Conservation (phyloP, 2,113 vertebrate genomes). For the Scophthalmus maximus region DNA sequence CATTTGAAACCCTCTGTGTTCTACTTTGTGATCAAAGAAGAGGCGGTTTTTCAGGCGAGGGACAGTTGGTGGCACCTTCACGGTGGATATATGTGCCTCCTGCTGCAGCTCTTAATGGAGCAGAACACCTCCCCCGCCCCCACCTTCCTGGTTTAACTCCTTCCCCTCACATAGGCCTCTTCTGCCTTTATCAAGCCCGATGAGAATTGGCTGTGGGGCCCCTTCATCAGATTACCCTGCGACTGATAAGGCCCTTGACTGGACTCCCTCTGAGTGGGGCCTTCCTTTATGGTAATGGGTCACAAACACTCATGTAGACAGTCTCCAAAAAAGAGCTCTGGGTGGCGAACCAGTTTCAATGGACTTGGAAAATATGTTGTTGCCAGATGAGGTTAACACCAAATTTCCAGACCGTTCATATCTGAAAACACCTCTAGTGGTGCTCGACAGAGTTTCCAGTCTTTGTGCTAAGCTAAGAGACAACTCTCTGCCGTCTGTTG, state of each 20-base stretch:
- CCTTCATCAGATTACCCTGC: constrained; percentile 66
- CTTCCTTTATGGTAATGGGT: constrained; percentile 1
- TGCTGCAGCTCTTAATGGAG: constrained; percentile 60
- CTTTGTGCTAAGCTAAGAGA: not conserved
- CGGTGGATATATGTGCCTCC: constrained; percentile 32
- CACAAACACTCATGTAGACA: constrained; percentile 5
- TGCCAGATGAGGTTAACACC: too few species aligned
- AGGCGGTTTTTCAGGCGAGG: constrained; percentile 26
- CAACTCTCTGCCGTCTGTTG: not conserved
- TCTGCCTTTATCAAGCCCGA: not conserved
- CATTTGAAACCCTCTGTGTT: constrained; percentile 45
- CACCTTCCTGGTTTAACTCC: constrained; percentile 35
- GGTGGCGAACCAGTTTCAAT: not conserved
- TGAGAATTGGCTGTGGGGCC: constrained; percentile 36
- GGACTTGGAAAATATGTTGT: too few species aligned
- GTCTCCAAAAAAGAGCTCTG: not conserved
- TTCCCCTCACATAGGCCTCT: constrained; percentile 23
- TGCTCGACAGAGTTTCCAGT: too few species aligned
- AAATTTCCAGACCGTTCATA: too few species aligned
- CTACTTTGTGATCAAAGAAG: constrained; percentile 46
- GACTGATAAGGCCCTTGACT: constrained; percentile 35
- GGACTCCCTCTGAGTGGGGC: not conserved
- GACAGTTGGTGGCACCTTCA: constrained; percentile 20
- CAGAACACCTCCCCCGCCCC: constrained; percentile 39
- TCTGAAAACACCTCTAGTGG: too few species aligned